Conservation (phyloP, 2,113 vertebrate genomes). For the Passer domesticus region DNA sequence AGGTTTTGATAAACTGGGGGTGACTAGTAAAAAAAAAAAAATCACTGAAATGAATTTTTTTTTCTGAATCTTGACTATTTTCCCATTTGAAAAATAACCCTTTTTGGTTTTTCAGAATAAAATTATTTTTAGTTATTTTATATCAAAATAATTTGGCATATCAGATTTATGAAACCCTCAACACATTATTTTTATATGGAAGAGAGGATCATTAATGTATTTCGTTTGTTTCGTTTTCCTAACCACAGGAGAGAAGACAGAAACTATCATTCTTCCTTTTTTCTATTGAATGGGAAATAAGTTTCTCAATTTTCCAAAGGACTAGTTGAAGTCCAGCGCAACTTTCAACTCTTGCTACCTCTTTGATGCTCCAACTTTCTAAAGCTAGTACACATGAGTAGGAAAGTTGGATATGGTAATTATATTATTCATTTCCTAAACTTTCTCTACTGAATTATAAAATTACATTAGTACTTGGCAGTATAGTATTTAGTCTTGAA, state of each 20-base stretch:
- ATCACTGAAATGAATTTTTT: neutral
- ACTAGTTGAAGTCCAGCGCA: neutral
- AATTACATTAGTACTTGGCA: neutral
- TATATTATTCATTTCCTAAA: neutral
- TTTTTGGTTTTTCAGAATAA: neutral
- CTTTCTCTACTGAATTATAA: neutral
- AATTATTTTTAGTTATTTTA: neutral
- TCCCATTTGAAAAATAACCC: neutral
- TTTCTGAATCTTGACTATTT: neutral
- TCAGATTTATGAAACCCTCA: neutral
- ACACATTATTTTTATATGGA: neutral
- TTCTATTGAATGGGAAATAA: neutral
- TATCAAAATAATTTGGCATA: neutral
- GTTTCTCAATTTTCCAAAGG: neutral
- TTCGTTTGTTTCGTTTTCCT: neutral
- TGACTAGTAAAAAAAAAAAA: rapidly evolving
- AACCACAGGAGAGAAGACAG: neutral
- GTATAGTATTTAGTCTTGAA: neutral
- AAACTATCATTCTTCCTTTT: neutral
- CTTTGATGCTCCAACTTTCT: neutral
- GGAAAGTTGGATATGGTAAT: neutral
- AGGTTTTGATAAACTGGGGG: neutral
- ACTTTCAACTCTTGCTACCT: neutral
- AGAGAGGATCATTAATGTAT: neutral
- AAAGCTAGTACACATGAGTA: neutral